Evolutionary conservation across 1,140 invertebrate species (phyloP), one percentile per base, ranked within the genome.

Genomic region (Micrasema minimum): DNA sequence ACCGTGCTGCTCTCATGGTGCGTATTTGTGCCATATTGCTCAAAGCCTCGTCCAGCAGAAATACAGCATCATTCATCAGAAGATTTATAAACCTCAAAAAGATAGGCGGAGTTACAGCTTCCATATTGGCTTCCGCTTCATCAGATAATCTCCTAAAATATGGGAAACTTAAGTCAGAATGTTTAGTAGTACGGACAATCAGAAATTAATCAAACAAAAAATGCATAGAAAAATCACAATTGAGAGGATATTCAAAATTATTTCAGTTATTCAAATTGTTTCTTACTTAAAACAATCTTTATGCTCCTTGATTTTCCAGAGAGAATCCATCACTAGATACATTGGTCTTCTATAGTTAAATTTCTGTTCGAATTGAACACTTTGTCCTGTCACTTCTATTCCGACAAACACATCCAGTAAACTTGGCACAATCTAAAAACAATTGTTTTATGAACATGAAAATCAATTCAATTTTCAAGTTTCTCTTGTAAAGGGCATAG

Each of bases 331-430:
- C 1, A 97, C 91, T 51, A 90, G 87, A 79, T 98, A 98, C 96
- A 98, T 98, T 6, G 96, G 96, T 65, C 94, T 86, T 41, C 96
- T 87, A 80, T 98, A 99, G 80, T 97, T 96, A 79, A 99, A 98
- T 82, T 98, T 98, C 81, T 98, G 95, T 80, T 98, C 96, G 84
- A 99, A 99, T 78, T 94, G 90, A 6, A 98, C 96, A 80, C 91
- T 94, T 80, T 98, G 93, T 0, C 96, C 96, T 2, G 96, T 98
- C 93, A 97, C 96, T 85, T 99, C 96, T 68, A 99, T 98, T 69
- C 93, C 93, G 37, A 98, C 96, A 82, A 98, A 98, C 2, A 98
- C 95, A 78, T 96, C 88, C 18, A 97, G 81, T 51, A 98, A 83
- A 78, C 90, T 91, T 55, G 86, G 82, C 14, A 93, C 88, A 72